Evolutionary conservation across 2,797 vertebrate species (phyloP).

Genomic region (Acrocephalus scirpaceus): DNA sequence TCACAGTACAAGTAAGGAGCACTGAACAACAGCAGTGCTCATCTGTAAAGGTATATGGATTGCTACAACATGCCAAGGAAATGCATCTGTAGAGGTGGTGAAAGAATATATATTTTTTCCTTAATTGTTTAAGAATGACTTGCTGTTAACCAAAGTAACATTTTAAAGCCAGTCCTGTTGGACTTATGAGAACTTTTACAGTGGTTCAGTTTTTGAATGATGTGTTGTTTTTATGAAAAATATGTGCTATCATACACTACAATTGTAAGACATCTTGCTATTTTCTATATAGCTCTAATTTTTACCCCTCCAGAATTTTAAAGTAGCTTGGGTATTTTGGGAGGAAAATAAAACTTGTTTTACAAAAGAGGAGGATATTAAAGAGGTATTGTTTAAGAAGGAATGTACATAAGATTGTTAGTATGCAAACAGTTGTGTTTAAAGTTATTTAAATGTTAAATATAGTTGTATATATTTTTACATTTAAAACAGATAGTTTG

Average conservation of each 20-base stretch:
- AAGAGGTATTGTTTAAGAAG: conserved; percentile 69
- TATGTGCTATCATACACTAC: not conserved
- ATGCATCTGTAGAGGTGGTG: conserved; percentile 51
- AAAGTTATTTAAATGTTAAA: conserved; percentile 80
- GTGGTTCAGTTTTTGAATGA: conserved; percentile 41
- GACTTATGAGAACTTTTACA: not conserved
- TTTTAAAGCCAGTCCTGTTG: conserved; percentile 54
- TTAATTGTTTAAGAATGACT: conserved; percentile 54
- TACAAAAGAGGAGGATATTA: conserved; percentile 52
- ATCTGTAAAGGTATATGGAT: not conserved
- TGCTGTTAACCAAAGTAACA: conserved; percentile 77
- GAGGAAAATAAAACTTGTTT: conserved; percentile 55
- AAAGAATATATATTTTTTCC: conserved; percentile 31
- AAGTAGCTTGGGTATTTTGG: conserved; percentile 66
- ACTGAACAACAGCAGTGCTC: not conserved
- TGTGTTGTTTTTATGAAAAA: conserved; percentile 30
- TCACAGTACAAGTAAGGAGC: not conserved
- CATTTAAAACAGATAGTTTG: conserved; percentile 64
- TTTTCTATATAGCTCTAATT: conserved; percentile 50
- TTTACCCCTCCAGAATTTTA: conserved; percentile 55
- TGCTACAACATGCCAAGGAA: conserved; percentile 12
- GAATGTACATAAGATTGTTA: conserved; percentile 76
- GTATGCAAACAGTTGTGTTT: conserved; percentile 67
- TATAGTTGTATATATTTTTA: conserved; percentile 80
- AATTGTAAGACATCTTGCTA: conserved; percentile 55